phyloP scores from a whole-genome alignment of 2,888 invertebrate genomes.

The Polyommatus icarus region DNA sequence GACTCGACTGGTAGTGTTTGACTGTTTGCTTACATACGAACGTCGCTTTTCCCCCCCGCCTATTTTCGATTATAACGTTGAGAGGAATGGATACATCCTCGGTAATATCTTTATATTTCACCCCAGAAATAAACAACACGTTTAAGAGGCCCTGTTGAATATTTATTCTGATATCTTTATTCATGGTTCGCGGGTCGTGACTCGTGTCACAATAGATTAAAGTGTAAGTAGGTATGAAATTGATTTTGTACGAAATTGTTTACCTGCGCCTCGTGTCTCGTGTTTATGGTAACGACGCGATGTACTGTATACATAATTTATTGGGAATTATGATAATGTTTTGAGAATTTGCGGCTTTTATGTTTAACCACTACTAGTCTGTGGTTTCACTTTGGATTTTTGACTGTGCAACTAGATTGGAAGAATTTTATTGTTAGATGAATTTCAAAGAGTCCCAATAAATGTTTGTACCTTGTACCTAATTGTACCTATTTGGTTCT shows the following conservation, averaged over 20 bases:
- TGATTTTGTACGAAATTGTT: slow-evolving; percentile 25
- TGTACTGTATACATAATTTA: slow-evolving; percentile 13
- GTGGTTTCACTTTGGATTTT: background rate
- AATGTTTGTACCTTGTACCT: no score
- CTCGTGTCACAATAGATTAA: slow-evolving; percentile 24
- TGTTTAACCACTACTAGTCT: background rate
- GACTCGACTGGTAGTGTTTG: no score
- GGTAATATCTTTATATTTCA: background rate
- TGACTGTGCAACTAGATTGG: background rate
- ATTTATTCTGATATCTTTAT: slow-evolving; percentile 26
- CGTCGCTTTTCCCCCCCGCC: no score
- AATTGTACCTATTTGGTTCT: no score
- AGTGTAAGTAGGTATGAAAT: slow-evolving; percentile 26
- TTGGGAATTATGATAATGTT: background rate
- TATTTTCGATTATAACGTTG: no score
- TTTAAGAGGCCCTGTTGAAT: slow-evolving; percentile 8
- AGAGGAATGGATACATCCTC: background rate
- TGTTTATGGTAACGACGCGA: background rate
- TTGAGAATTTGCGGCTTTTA: background rate
- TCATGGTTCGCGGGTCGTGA: slow-evolving; percentile 1
- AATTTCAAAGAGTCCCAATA: no score
- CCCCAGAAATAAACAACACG: slow-evolving; percentile 6
- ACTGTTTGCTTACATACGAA: no score
- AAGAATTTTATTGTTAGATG: no score
- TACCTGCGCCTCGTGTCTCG: background rate